These are phyloP conservation scores for Anarrhichthys ocellatus DNA, from an alignment of 2,113 vertebrate species.

Conservation along the genomic window DNA sequence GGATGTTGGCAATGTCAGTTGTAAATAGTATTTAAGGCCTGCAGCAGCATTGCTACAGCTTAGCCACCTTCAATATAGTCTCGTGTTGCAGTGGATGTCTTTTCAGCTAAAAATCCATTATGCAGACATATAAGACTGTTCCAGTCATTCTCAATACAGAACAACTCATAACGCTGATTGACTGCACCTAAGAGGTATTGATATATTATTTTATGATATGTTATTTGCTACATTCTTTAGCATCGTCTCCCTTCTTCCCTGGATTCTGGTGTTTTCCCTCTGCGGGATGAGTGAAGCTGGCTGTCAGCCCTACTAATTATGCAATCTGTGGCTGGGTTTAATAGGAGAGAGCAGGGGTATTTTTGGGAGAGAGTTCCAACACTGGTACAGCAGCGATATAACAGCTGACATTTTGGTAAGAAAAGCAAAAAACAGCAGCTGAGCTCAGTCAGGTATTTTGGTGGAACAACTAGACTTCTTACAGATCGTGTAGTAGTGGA, in stretches of 20 bases:
- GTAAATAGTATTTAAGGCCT: constrained; percentile 35
- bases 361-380: constrained; percentile 32
- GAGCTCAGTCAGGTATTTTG: constrained; percentile 29
- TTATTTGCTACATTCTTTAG: background rate
- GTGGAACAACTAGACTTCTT: background rate
- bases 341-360: constrained; percentile 31
- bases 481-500: background rate
- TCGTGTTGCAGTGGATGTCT: constrained; percentile 19
- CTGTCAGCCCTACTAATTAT: constrained; percentile 42
- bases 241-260: background rate
- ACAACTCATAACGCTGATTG: background rate
- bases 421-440: constrained; percentile 23
- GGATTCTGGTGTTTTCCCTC: constrained; percentile 18
- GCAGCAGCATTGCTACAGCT: constrained; percentile 26
- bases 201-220: background rate
- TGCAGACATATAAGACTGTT: background rate
- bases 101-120: background rate
- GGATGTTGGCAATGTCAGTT: constrained; percentile 31
- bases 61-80: constrained; percentile 13
- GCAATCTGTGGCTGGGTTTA: constrained; percentile 22
- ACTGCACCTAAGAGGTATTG: background rate
- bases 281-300: constrained; percentile 11
- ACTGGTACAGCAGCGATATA: constrained; percentile 18
- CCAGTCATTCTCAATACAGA: background rate
- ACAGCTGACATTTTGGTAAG: constrained; percentile 45